Base-by-base conservation (phyloP, 1,140 invertebrate species). In the Drosophila novamexicana region DNA sequence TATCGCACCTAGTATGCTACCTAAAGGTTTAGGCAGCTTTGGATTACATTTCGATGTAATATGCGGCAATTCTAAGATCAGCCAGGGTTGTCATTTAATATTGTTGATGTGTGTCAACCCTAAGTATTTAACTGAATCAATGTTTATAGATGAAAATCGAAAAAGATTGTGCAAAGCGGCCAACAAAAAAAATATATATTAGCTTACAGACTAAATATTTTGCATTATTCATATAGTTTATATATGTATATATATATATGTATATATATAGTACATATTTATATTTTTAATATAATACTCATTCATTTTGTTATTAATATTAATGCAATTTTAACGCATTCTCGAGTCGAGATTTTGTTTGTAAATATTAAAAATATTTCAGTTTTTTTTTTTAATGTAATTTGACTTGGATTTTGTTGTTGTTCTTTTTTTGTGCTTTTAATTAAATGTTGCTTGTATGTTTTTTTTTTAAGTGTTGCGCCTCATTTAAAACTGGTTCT, bases 281-380 rank as follows among this genome's bases (percentile, higher is more conserved):
- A 53, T 63, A 62, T 40, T 14, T 54, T 54, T 45, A 37, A 62
- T 72, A 70, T 70, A 84, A 81, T 84, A 77, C 74, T 84, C 68
- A 61, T 58, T 69, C 14, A 34, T 62, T 65, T 78, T 47, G 44
- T 63, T 68, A 67, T 70, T 77, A 77, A 69, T 77, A 59, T 64
- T 77, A 65, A 57, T 84, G 67, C 80, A 84, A 73, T 65, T 69
- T 64, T 61, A 29, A 40, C 37, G 57, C 53, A 56, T 65, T 34
- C 22, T 37, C 50, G 9, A 39, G 37, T 39, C 54, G 34, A 39
- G 22, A 29, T 40, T 71, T 79, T 61, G 64, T 71, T 71, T 82
- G 72, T 88, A 88, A 73, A 86, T 89, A 68, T 75, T 83, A 82
- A 88, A 88, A 80, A 88, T 83, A 88, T 61, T 74, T 40, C 10